These are phyloP conservation scores for Proteles cristata DNA, from an alignment of 2,113 vertebrate species.

Conservation along the genomic window DNA sequence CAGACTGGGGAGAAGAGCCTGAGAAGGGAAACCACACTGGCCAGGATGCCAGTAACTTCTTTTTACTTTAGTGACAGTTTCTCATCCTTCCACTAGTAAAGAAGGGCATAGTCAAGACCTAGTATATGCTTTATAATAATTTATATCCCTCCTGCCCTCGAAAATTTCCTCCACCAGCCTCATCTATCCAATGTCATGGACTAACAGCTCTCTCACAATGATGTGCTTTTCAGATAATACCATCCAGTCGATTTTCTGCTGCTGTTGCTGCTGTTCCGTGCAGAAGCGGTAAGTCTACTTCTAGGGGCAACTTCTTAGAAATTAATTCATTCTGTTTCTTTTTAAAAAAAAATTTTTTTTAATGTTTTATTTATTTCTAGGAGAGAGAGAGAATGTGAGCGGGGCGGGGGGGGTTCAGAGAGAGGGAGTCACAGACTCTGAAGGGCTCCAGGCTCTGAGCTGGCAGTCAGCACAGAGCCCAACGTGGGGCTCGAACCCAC, in stretches of 20 bases:
- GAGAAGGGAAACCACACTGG: slow-evolving; percentile 80
- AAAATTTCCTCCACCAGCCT: background rate
- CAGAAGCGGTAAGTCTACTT: slow-evolving; percentile 84
- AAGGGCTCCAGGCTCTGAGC: no score
- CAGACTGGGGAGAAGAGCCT: slow-evolving; percentile 44
- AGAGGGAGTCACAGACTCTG: no score
- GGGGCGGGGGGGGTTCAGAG: no score
- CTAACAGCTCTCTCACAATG: slow-evolving; percentile 43
- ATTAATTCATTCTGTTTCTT: background rate
- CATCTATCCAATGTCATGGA: background rate
- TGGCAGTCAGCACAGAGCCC: no score
- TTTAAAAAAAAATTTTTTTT: background rate
- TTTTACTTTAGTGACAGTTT: background rate
- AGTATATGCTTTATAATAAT: background rate
- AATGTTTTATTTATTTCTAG: no score
- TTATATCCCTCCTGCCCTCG: rapidly evolving
- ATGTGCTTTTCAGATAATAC: slow-evolving; percentile 85
- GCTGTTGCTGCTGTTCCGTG: slow-evolving; percentile 84
- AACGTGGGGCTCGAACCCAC: no score
- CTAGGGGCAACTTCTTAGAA: background rate
- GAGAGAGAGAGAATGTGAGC: no score
- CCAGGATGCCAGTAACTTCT: slow-evolving; percentile 26
- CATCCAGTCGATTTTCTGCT: slow-evolving; percentile 87
- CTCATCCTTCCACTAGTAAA: background rate
- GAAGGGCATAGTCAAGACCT: background rate